A percentile compares a stretch with the other conserved stretches of the same genome.
phyloP scores from a whole-genome alignment of 2,797 vertebrate species.

The Microcaecilia unicolor region DNA sequence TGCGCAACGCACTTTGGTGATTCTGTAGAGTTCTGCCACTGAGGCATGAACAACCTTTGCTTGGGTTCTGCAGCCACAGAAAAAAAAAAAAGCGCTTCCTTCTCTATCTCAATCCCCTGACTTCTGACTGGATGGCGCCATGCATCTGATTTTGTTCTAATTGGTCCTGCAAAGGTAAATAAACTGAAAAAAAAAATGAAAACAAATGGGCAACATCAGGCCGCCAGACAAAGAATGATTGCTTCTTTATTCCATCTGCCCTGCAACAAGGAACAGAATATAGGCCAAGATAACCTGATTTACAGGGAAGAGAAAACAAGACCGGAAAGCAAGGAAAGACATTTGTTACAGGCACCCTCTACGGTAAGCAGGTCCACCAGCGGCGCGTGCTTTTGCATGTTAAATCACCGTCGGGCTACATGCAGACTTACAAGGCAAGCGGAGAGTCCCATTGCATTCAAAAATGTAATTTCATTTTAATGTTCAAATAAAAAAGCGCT shows the following conservation, averaged over 20 bases:
- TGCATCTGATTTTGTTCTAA: too few species aligned
- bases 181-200: constrained; percentile 6
- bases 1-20: too few species aligned
- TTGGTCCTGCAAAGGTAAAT: too few species aligned
- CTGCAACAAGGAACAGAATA: too few species aligned
- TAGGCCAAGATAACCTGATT: constrained; percentile 20
- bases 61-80: too few species aligned
- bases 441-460: neutral
- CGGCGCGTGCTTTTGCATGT: neutral
- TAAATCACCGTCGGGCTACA: neutral
- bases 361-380: fast-evolving
- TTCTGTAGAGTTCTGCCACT: too few species aligned
- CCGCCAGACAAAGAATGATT: constrained; percentile 25
- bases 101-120: too few species aligned
- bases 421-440: neutral
- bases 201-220: constrained; percentile 17
- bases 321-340: neutral
- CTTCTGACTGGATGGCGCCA: too few species aligned
- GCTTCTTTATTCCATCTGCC: constrained; percentile 16
- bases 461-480: neutral
- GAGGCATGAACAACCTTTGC: too few species aligned
- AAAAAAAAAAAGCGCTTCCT: too few species aligned
- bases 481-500: fast-evolving
- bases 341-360: neutral
- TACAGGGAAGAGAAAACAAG: neutral